Percentiles rank a stretch among this genome's conserved stretches.
phyloP scores from a whole-genome alignment of 2,888 invertebrate genomes.

The Euphydryas editha region DNA sequence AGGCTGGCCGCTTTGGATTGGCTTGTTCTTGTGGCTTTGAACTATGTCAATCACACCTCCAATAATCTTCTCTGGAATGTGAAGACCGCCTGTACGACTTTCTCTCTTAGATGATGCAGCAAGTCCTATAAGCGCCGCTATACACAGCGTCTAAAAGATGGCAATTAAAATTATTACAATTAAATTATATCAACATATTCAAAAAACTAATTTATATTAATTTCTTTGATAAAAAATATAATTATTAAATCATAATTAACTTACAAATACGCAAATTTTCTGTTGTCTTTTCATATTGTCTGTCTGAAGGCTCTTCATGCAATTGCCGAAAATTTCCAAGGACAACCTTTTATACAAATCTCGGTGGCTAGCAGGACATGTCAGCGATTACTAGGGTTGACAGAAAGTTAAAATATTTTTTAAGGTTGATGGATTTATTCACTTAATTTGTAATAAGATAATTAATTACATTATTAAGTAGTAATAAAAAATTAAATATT shows the following conservation, averaged over 20 bases:
- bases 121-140: conserved; percentile 25
- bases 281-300: conserved; percentile 58
- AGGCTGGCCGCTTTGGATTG: conserved; percentile 42
- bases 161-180: neutral
- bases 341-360: conserved; percentile 68
- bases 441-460: neutral
- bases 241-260: conserved; percentile 44
- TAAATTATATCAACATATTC: too few species aligned
- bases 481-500: neutral
- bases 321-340: conserved; percentile 60
- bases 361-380: conserved; percentile 42
- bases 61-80: conserved; percentile 75
- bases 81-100: conserved; percentile 58
- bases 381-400: conserved; percentile 52
- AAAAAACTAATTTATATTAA: too few species aligned
- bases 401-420: conserved; percentile 16
- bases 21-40: conserved; percentile 73
- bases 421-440: neutral
- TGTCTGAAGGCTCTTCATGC: conserved; percentile 43
- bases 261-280: conserved; percentile 57
- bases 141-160: conserved; percentile 20
- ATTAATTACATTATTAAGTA: neutral
- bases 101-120: conserved; percentile 41
- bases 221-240: neutral
- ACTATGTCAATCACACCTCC: conserved; percentile 77